These are phyloP conservation scores for Zaprionus lineosus DNA, from an alignment of 2,888 invertebrate genomes.

Conservation along the genomic window DNA sequence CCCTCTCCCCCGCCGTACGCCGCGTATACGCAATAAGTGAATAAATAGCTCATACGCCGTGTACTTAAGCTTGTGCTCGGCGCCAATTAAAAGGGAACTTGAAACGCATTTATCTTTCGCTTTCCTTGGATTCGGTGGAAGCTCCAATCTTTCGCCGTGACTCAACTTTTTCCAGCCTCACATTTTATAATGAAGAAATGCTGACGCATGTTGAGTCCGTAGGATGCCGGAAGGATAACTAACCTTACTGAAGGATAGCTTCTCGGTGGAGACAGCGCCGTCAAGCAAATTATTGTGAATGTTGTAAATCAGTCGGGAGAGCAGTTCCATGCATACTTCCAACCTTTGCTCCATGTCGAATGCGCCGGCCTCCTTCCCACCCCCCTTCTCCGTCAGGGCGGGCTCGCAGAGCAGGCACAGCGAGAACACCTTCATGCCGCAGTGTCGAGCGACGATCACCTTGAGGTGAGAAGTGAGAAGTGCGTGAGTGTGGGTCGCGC, in stretches of 20 bases:
- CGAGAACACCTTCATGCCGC: slow-evolving; percentile 93
- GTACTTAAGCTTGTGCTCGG: background rate
- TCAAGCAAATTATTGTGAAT: slow-evolving; percentile 54
- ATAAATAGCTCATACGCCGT: slow-evolving; percentile 13
- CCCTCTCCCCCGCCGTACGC: background rate
- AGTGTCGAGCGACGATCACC: slow-evolving; percentile 93
- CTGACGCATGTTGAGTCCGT: too few relatives aligned
- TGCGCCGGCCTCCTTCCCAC: slow-evolving; percentile 86
- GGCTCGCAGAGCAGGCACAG: slow-evolving; percentile 95
- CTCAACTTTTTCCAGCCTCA: too few relatives aligned
- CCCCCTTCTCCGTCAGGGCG: too few relatives aligned
- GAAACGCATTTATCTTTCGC: too few relatives aligned
- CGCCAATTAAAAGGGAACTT: too few relatives aligned
- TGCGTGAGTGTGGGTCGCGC: too few relatives aligned
- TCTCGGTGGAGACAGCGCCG: slow-evolving; percentile 8
- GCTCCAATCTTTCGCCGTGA: too few relatives aligned
- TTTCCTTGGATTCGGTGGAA: too few relatives aligned
- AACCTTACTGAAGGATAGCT: too few relatives aligned
- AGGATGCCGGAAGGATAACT: too few relatives aligned
- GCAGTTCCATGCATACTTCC: slow-evolving; percentile 86
- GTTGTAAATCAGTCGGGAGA: slow-evolving; percentile 85
- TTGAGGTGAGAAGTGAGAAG: background rate
- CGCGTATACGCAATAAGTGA: slow-evolving; percentile 32
- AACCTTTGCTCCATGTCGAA: background rate
- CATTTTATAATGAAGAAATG: too few relatives aligned